phyloP scores from a whole-genome alignment of 2,797 vertebrate genomes.

The Eulemur rubriventer region DNA sequence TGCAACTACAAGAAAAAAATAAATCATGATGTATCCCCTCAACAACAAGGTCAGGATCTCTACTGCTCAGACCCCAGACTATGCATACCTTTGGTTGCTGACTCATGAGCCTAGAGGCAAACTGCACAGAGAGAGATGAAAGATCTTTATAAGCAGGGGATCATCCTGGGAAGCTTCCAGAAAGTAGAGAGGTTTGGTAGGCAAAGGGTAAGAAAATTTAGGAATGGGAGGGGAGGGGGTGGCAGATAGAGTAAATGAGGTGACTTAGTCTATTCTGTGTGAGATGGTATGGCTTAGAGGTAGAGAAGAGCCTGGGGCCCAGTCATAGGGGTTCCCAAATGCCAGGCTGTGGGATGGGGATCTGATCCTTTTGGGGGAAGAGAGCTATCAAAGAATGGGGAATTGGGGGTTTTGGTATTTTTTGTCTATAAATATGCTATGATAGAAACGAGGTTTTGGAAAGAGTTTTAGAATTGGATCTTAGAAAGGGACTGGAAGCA shows the following conservation, averaged over 20 bases:
- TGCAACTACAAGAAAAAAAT: constrained; percentile 9
- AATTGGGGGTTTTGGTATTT: background rate
- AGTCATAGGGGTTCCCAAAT: background rate
- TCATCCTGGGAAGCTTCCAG: background rate
- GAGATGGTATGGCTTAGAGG: background rate
- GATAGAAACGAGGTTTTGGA: background rate
- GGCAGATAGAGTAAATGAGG: background rate
- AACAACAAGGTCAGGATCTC: constrained; percentile 1
- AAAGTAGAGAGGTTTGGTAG: constrained; percentile 41
- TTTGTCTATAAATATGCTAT: background rate
- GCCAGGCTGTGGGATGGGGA: background rate
- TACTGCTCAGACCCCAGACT: background rate
- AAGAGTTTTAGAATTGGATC: background rate
- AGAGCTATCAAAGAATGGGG: background rate
- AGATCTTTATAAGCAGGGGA: background rate
- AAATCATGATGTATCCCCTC: background rate
- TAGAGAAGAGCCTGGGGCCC: background rate
- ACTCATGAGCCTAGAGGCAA: constrained; percentile 32
- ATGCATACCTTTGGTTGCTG: constrained; percentile 28
- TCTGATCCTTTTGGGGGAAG: background rate
- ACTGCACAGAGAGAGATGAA: background rate
- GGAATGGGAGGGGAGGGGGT: background rate
- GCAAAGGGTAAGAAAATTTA: constrained; percentile 45
- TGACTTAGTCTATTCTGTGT: constrained; percentile 1
- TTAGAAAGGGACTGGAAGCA: constrained; percentile 29